Evolutionary conservation across 2,888 invertebrate species (phyloP).

Genomic region (Pseudeuparius sepicola): DNA sequence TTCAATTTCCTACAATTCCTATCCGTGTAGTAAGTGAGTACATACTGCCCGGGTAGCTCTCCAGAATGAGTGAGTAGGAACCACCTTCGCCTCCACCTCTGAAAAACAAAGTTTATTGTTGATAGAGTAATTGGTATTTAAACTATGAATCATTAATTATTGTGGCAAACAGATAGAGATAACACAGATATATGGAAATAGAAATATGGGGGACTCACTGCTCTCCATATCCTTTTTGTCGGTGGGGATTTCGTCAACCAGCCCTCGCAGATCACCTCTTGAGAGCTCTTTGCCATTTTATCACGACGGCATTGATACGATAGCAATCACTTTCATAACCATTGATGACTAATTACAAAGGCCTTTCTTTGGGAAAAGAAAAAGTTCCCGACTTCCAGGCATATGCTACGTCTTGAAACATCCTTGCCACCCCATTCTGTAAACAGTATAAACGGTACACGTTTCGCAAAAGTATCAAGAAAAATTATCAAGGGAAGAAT

Average conservation of each 20-base stretch:
- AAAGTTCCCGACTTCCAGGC: too few species aligned
- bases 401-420: too few species aligned
- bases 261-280: conserved; percentile 78
- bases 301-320: too few species aligned
- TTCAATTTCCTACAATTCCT: conserved; percentile 74
- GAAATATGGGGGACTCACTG: conserved; percentile 56
- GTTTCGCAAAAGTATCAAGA: too few species aligned
- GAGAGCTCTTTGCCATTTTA: conserved; percentile 42
- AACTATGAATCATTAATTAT: conserved; percentile 28
- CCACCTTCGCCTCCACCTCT: conserved; percentile 96
- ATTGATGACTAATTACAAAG: too few species aligned
- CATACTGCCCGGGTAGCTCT: conserved; percentile 87
- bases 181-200: too few species aligned
- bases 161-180: conserved; percentile 15
- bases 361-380: too few species aligned
- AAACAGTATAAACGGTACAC: too few species aligned
- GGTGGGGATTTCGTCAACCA: conserved; percentile 96
- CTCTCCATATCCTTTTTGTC: conserved; percentile 83
- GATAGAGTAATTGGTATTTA: conserved; percentile 14
- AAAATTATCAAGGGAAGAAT: too few species aligned
- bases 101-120: conserved; percentile 16
- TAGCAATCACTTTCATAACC: too few species aligned
- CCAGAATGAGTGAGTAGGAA: conserved; percentile 86
- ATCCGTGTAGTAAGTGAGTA: conserved; percentile 89
- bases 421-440: too few species aligned